A percentile compares a stretch with the other conserved stretches of the same genome.
phyloP scores from a whole-genome alignment of 2,113 vertebrate genomes.

The Ia io region DNA sequence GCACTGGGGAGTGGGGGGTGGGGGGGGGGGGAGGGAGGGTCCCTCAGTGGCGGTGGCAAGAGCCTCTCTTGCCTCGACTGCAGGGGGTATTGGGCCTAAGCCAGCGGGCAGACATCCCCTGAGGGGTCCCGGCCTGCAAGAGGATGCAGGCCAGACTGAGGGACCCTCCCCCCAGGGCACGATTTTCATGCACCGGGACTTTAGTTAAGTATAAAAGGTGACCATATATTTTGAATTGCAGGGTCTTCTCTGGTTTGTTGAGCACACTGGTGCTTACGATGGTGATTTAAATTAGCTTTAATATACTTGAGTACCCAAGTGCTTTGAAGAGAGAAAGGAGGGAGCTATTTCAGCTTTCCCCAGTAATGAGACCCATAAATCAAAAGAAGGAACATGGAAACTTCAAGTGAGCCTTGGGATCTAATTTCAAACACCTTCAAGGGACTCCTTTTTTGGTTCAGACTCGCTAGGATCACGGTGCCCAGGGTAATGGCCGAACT shows the following conservation, averaged over 20 bases:
- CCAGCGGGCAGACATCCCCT: too few species aligned
- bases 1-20: too few species aligned
- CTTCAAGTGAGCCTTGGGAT: constrained; percentile 67
- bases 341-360: constrained; percentile 47
- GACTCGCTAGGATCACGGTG: constrained; percentile 42
- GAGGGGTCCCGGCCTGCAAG: too few species aligned
- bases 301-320: constrained; percentile 79
- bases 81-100: too few species aligned
- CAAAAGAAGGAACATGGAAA: constrained; percentile 72
- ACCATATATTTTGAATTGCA: constrained; percentile 59
- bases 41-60: too few species aligned
- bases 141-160: too few species aligned
- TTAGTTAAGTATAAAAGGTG: constrained; percentile 47
- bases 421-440: constrained; percentile 76
- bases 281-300: constrained; percentile 76
- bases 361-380: constrained; percentile 73
- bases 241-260: constrained; percentile 72
- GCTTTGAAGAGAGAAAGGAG: constrained; percentile 58
- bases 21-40: too few species aligned
- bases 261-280: constrained; percentile 68
- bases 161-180: too few species aligned
- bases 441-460: constrained; percentile 67
- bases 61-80: too few species aligned
- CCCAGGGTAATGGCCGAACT: constrained; percentile 13
- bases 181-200: too few species aligned